Evolutionary conservation across 1,140 invertebrate genomes (phyloP).

Genomic region (Semibalanus balanoides): DNA sequence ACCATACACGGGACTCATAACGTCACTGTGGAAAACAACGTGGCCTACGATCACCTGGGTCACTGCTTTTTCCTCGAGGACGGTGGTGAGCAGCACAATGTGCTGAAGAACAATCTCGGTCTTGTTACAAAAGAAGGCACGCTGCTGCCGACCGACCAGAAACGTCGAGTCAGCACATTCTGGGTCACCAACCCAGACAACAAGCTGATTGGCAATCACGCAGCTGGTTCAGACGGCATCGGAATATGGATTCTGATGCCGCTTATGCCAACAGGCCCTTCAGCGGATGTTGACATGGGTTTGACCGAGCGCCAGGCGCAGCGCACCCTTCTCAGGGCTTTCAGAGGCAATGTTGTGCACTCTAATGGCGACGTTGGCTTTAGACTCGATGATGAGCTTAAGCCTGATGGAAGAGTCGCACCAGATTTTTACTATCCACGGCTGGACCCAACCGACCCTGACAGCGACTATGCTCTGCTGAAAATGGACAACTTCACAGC

Average conservation of each 20-base stretch:
- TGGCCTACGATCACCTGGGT: slow-evolving; percentile 24
- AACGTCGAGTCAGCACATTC: background rate
- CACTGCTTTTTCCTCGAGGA: slow-evolving; percentile 27
- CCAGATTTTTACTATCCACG: background rate
- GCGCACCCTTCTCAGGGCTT: background rate
- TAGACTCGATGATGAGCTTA: background rate
- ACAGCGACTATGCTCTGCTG: background rate
- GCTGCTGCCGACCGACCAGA: background rate
- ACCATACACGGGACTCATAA: background rate
- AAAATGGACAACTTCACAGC: background rate
- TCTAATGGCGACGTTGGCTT: background rate
- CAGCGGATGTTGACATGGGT: background rate
- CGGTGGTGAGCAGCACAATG: slow-evolving; percentile 24
- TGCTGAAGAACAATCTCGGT: slow-evolving; percentile 23
- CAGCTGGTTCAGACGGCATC: background rate
- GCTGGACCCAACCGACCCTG: background rate
- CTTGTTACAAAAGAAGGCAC: slow-evolving; percentile 11
- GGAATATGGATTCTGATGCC: background rate
- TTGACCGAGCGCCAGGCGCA: background rate
- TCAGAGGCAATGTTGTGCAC: background rate
- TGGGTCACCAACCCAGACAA: background rate
- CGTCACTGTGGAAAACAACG: slow-evolving; percentile 15
- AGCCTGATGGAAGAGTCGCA: background rate
- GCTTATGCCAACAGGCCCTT: background rate
- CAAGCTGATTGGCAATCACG: background rate